Evolutionary conservation across 2,888 invertebrate genomes (phyloP).

Genomic region (Copidosoma aretas): DNA sequence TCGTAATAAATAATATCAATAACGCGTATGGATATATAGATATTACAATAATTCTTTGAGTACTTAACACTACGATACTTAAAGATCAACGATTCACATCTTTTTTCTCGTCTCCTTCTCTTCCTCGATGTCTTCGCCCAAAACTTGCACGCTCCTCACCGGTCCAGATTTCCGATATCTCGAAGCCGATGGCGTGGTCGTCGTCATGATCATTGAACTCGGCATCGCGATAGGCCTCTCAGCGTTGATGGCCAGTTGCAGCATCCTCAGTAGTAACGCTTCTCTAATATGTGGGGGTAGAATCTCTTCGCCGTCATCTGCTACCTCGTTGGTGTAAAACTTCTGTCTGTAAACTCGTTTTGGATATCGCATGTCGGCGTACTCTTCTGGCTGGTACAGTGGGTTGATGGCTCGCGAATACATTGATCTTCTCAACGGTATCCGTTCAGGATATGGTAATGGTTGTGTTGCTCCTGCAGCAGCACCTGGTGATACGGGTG

Average conservation of each 20-base stretch:
- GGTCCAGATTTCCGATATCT: constrained; percentile 65
- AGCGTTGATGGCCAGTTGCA: constrained; percentile 75
- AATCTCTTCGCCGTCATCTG: constrained; percentile 67
- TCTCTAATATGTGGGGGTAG: constrained; percentile 75
- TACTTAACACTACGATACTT: not conserved
- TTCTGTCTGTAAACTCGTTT: constrained; percentile 59
- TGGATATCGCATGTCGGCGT: constrained; percentile 53
- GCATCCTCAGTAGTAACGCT: constrained; percentile 74
- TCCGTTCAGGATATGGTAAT: constrained; percentile 52
- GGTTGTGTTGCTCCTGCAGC: constrained; percentile 18
- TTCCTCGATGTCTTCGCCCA: constrained; percentile 69
- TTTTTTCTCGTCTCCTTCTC: constrained; percentile 54
- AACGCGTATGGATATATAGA: no score
- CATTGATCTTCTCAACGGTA: constrained; percentile 52
- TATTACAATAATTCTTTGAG: no score
- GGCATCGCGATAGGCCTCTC: constrained; percentile 58
- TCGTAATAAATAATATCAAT: constrained; percentile 32
- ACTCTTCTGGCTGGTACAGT: constrained; percentile 57
- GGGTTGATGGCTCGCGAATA: constrained; percentile 49
- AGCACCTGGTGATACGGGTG: constrained; percentile 17
- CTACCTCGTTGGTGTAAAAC: constrained; percentile 52
- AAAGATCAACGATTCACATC: constrained; percentile 19
- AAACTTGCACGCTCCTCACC: constrained; percentile 75
- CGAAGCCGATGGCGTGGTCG: constrained; percentile 57
- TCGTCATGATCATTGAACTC: constrained; percentile 61